Evolutionary conservation across 2,113 vertebrate species (phyloP).

Genomic region (Oxygymnocypris stewartii): DNA sequence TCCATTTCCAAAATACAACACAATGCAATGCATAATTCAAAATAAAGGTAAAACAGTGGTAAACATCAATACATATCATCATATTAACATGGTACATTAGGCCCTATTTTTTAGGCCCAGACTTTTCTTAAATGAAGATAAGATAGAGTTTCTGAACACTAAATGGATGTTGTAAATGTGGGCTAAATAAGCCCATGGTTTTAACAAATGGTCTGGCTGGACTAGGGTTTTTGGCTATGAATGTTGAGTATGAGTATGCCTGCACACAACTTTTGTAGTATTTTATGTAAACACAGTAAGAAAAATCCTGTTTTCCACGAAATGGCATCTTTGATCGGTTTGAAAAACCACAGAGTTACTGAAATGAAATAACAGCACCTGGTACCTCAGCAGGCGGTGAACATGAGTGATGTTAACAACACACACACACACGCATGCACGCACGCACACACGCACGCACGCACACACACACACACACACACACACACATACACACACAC

Average conservation of each 20-base stretch:
- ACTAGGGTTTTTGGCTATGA: not conserved
- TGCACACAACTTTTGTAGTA: not conserved
- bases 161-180: not conserved
- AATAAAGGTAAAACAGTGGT: not conserved
- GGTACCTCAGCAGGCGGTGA: not conserved
- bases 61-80: not conserved
- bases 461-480: conserved; percentile 26
- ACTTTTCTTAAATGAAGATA: not conserved
- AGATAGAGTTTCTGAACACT: not conserved
- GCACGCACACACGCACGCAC: not conserved
- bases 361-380: not conserved
- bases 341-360: not conserved
- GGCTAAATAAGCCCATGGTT: not conserved
- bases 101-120: not conserved
- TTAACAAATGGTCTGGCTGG: not conserved
- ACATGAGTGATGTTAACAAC: not conserved
- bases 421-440: conserved; percentile 21
- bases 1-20: not conserved
- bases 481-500: no score
- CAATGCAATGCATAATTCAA: not conserved
- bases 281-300: not conserved
- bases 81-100: not conserved
- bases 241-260: not conserved
- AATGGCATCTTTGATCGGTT: not conserved
- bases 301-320: not conserved